A percentile compares a stretch with the other conserved stretches of the same genome.
Conservation (phyloP, 2,797 vertebrate genomes). For the Bryconaethiops microstoma region DNA sequence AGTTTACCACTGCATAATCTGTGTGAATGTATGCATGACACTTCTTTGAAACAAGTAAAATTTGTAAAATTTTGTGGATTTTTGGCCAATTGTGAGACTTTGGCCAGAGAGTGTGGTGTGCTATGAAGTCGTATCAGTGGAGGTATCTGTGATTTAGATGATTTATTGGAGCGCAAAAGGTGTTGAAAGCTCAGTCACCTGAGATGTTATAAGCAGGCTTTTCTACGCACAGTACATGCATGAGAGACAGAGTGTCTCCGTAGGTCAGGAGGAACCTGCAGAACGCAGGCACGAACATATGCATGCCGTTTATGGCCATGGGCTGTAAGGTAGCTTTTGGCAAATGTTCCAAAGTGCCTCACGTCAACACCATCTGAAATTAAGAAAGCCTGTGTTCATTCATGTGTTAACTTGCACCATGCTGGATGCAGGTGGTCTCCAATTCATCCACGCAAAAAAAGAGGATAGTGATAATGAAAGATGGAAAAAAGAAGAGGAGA, state of each 20-base stretch:
- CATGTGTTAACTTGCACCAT: constrained; percentile 56
- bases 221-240: constrained; percentile 21
- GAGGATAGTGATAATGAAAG: neutral
- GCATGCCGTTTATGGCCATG: constrained; percentile 12
- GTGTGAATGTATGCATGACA: too few relatives aligned
- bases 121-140: constrained; percentile 26
- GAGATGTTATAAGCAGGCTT: constrained; percentile 29
- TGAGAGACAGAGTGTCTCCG: constrained; percentile 19
- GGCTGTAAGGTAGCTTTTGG: constrained; percentile 47
- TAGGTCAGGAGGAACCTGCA: constrained; percentile 25
- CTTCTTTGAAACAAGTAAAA: neutral
- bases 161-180: constrained; percentile 23
- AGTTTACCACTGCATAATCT: too few relatives aligned
- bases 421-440: constrained; percentile 69
- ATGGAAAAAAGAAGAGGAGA: neutral
- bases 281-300: neutral
- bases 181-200: constrained; percentile 30
- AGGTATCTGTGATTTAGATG: neutral
- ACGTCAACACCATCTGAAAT: constrained; percentile 34
- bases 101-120: constrained; percentile 12
- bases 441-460: constrained; percentile 55
- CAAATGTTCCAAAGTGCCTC: constrained; percentile 41
- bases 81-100: neutral
- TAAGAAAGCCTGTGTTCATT: constrained; percentile 34
- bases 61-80: neutral